Evolutionary conservation across 1,140 invertebrate species (phyloP).

Genomic region (Bombus impatiens): DNA sequence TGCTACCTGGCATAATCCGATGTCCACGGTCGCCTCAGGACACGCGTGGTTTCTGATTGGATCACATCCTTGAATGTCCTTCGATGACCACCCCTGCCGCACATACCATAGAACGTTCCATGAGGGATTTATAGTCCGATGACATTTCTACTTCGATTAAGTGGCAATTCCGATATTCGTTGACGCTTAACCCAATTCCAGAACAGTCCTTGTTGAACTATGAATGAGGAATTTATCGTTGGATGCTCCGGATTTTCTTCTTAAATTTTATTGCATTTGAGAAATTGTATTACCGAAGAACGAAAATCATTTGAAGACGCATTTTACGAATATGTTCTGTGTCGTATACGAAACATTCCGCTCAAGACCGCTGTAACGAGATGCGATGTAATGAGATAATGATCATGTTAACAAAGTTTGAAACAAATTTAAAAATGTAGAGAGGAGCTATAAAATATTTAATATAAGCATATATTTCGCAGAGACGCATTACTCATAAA

Average conservation of each 20-base stretch:
- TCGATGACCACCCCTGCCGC: slow-evolving; percentile 55
- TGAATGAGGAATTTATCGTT: neutral
- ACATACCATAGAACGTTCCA: slow-evolving; percentile 57
- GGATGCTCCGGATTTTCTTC: neutral
- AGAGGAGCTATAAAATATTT: too few species aligned
- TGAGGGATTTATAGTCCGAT: slow-evolving; percentile 63
- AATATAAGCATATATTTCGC: too few species aligned
- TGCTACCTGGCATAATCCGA: neutral
- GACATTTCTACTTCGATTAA: slow-evolving; percentile 63
- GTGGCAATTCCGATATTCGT: slow-evolving; percentile 11
- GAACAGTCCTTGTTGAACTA: neutral
- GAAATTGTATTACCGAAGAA: too few species aligned
- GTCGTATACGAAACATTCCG: too few species aligned
- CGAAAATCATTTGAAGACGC: too few species aligned
- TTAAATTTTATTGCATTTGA: neutral
- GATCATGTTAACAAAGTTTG: too few species aligned
- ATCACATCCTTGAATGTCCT: slow-evolving; percentile 67
- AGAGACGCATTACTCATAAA: too few species aligned
- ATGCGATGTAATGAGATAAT: too few species aligned
- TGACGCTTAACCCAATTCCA: slow-evolving; percentile 21
- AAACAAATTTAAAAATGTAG: too few species aligned
- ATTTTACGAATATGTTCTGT: too few species aligned
- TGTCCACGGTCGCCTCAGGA: neutral
- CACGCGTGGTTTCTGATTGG: slow-evolving; percentile 57
- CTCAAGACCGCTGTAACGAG: too few species aligned